phyloP scores from a whole-genome alignment of 1,140 invertebrate species.

The Dermatophagoides farinae region DNA sequence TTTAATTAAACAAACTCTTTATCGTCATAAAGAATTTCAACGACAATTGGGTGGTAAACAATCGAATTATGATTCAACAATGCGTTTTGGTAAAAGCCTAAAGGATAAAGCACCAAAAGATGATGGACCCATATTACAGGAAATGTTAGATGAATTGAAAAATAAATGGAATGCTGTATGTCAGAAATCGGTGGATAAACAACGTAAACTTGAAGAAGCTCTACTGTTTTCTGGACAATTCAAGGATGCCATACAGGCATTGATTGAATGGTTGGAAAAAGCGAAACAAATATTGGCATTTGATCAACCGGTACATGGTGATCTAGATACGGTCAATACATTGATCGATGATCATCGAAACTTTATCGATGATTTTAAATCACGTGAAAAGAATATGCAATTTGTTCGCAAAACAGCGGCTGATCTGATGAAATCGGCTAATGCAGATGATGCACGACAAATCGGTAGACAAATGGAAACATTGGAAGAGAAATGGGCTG shows the following conservation, averaged over 20 bases:
- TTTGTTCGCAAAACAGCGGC: slow-evolving; percentile 67
- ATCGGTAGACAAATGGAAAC: slow-evolving; percentile 61
- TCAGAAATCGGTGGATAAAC: slow-evolving; percentile 77
- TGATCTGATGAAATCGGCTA: slow-evolving; percentile 61
- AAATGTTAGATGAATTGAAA: slow-evolving; percentile 69
- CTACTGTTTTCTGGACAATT: slow-evolving; percentile 82
- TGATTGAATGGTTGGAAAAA: slow-evolving; percentile 82
- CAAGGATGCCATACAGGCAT: slow-evolving; percentile 76
- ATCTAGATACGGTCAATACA: slow-evolving; percentile 79
- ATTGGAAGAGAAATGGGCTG: slow-evolving; percentile 61
- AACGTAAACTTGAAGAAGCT: slow-evolving; percentile 83
- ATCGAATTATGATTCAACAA: slow-evolving; percentile 63
- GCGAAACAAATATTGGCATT: slow-evolving; percentile 48
- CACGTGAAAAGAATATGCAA: slow-evolving; percentile 62
- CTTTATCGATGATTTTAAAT: slow-evolving; percentile 73
- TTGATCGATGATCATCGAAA: slow-evolving; percentile 73
- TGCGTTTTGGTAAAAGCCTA: slow-evolving; percentile 66
- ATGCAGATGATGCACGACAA: slow-evolving; percentile 48
- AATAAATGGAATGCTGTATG: slow-evolving; percentile 82
- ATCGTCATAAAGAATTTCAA: slow-evolving; percentile 85
- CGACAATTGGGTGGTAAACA: slow-evolving; percentile 78
- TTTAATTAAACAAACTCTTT: slow-evolving; percentile 63
- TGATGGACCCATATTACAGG: slow-evolving; percentile 59
- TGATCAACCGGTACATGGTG: slow-evolving; percentile 70
- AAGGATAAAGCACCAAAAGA: slow-evolving; percentile 79